Conservation (phyloP, 92 coral and sea anemone genomes). For the Paragorgia papillata region DNA sequence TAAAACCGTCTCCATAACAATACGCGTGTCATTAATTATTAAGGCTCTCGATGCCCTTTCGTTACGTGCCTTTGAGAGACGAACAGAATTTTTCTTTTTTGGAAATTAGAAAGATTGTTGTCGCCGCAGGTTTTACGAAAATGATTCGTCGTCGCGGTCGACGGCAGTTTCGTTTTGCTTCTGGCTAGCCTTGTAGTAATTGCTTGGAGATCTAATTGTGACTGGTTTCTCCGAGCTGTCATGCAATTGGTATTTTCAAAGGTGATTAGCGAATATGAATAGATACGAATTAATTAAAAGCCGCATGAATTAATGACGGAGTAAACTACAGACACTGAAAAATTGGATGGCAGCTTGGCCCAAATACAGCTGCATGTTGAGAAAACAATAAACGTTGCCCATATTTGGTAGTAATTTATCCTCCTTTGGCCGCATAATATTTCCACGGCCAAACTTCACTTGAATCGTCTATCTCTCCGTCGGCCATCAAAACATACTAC, state of each 20-base stretch:
- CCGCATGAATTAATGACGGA: conserved; percentile 30
- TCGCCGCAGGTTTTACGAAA: neutral
- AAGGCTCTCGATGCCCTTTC: conserved; percentile 1
- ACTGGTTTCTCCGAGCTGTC: conserved; percentile 16
- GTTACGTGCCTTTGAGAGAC: neutral
- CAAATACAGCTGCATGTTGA: conserved; percentile 52
- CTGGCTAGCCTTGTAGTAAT: neutral
- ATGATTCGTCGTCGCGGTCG: neutral
- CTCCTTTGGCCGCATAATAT: conserved; percentile 34
- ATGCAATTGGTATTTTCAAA: conserved; percentile 44
- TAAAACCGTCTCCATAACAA: conserved; percentile 42
- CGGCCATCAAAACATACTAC: conserved; percentile 7
- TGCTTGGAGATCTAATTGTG: conserved; percentile 28
- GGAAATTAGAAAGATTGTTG: neutral
- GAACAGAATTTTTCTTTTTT: neutral
- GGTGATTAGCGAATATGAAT: conserved; percentile 42
- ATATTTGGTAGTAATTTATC: conserved; percentile 39
- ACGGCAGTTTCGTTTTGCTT: neutral
- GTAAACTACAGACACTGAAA: conserved; percentile 39
- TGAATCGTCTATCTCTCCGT: conserved; percentile 33
- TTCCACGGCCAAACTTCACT: conserved; percentile 46
- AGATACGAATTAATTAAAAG: conserved; percentile 43
- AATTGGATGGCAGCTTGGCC: conserved; percentile 43
- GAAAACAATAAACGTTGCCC: conserved; percentile 40
- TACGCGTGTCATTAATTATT: conserved; percentile 38